phyloP scores from a whole-genome alignment of 2,113 vertebrate species.

The Epinephelus cyanopodus region DNA sequence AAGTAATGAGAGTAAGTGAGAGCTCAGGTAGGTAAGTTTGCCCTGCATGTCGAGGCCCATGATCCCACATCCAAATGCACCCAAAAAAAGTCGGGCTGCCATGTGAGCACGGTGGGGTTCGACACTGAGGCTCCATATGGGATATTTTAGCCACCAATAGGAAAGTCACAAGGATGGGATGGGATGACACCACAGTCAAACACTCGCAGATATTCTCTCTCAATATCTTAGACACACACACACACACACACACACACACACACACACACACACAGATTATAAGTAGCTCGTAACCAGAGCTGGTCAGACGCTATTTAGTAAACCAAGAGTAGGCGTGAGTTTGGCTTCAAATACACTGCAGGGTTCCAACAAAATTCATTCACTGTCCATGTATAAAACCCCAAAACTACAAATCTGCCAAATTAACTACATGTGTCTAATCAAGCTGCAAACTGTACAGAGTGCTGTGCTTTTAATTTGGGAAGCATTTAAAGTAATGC shows the following conservation, averaged over 20 bases:
- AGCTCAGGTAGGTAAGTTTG: constrained; percentile 20
- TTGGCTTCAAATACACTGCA: constrained; percentile 53
- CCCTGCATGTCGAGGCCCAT: constrained; percentile 52
- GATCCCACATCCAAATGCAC: constrained; percentile 52
- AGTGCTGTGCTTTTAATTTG: neutral
- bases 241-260: constrained; percentile 25
- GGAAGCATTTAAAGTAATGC: neutral
- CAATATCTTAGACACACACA: constrained; percentile 29
- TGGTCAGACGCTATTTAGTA: constrained; percentile 68
- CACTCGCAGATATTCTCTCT: constrained; percentile 45
- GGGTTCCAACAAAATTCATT: constrained; percentile 12
- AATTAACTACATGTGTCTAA: neutral
- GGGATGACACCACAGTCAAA: constrained; percentile 72
- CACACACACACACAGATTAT: constrained; percentile 69
- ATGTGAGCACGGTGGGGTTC: constrained; percentile 61
- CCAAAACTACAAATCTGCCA: neutral
- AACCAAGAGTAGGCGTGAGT: constrained; percentile 61
- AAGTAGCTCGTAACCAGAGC: constrained; percentile 82
- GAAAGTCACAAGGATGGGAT: constrained; percentile 68
- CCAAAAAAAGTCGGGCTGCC: constrained; percentile 65
- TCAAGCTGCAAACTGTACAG: neutral
- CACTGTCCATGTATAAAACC: neutral
- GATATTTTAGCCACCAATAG: constrained; percentile 85
- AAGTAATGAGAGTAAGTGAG: constrained; percentile 15
- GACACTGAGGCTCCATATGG: constrained; percentile 73